Percentiles rank a stretch among this genome's conserved stretches.
phyloP scores from a whole-genome alignment of 2,797 vertebrate species.

The Aselliscus stoliczkanus region DNA sequence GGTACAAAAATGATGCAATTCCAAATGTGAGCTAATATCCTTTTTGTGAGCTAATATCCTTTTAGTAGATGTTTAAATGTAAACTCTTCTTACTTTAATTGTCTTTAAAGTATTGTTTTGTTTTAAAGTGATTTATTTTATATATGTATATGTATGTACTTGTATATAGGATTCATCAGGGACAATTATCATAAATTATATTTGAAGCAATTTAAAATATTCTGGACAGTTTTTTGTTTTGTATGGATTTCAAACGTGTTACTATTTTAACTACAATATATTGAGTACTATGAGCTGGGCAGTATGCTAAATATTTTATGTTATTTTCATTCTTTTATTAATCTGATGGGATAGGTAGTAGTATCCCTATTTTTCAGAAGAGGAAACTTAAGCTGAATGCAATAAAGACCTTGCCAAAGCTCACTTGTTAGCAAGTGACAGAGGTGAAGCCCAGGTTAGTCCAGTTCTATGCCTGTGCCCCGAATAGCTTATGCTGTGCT shows the following conservation, averaged over 20 bases:
- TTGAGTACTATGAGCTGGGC: not conserved
- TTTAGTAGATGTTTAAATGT: not conserved
- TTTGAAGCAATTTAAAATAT: not conserved
- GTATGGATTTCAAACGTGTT: not conserved
- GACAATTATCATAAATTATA: not conserved
- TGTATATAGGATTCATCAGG: not conserved
- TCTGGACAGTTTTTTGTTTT: not conserved
- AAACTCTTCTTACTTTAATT: not conserved
- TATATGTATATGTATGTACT: not conserved
- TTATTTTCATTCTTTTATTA: not conserved
- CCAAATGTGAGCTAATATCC: not conserved
- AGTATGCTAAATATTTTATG: not conserved
- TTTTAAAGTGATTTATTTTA: slow-evolving; percentile 8
- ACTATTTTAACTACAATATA: not conserved
- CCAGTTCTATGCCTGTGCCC: not conserved
- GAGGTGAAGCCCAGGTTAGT: not conserved
- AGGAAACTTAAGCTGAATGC: not conserved
- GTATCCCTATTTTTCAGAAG: not conserved
- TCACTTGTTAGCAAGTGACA: not conserved
- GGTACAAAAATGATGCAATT: not conserved
- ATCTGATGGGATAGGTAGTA: not conserved
- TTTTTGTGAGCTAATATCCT: not conserved
- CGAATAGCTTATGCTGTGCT: not conserved
- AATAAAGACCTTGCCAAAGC: not conserved
- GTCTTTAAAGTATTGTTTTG: not conserved